Evolutionary conservation across 2,113 vertebrate genomes (phyloP).

Genomic region (Noturus placidus): DNA sequence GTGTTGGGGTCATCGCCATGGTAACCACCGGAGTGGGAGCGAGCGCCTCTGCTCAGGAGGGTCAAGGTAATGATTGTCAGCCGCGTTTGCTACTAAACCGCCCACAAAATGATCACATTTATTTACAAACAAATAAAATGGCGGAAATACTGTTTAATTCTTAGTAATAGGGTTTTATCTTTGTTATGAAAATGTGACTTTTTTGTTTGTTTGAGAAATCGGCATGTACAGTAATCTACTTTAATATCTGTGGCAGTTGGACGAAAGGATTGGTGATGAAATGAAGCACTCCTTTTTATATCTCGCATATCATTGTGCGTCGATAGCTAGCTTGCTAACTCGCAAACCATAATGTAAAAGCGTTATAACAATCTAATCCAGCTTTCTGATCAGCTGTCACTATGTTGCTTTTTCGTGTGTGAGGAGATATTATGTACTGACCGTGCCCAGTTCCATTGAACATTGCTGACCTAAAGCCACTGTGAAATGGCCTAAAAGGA

Average conservation of each 20-base stretch:
- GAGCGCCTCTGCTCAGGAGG: constrained; percentile 65
- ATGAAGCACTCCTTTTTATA: background rate
- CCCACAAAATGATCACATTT: background rate
- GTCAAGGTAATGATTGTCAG: constrained; percentile 27
- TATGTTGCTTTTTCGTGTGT: background rate
- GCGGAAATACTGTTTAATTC: background rate
- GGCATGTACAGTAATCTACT: background rate
- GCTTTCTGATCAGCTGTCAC: background rate
- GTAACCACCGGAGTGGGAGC: constrained; percentile 69
- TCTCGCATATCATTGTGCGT: background rate
- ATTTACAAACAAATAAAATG: background rate
- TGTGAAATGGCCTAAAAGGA: too few relatives aligned
- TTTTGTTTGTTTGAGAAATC: background rate
- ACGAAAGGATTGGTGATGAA: background rate
- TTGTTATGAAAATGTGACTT: background rate
- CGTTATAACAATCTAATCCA: background rate
- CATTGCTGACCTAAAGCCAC: too few relatives aligned
- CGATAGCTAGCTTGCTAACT: background rate
- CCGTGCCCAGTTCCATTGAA: too few relatives aligned
- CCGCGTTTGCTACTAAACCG: background rate
- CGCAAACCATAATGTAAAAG: background rate
- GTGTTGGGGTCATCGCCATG: constrained; percentile 78
- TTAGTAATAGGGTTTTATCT: background rate
- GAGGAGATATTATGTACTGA: too few relatives aligned
- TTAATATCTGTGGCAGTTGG: too few relatives aligned